Evolutionary conservation across 92 coral and sea anemone genomes (phyloP), one percentile per base, ranked within the genome.

Genomic region (Parazoanthus darwini): DNA sequence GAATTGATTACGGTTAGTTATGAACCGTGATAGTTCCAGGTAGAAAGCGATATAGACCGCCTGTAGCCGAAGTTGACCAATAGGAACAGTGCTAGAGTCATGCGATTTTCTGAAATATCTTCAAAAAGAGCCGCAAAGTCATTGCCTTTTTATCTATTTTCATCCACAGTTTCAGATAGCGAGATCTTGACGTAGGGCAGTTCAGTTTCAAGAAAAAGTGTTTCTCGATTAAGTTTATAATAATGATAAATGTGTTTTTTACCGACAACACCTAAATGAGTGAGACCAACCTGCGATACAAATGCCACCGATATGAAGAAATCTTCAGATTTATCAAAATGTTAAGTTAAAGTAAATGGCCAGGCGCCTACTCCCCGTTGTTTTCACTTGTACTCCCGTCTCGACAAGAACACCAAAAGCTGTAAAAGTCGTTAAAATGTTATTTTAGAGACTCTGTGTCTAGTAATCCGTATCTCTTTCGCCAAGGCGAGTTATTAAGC

Each of bases 71-170:
- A 5, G 20, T 84, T 38, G 68, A 36, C 87, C 87, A 84, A 71
- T 84, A 84, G 87, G 26, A 46, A 71, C 35, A 43, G 10, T 26
- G 79, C 29, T 46, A 35, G 78, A 51, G 87, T 35, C 78, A 71
- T 84, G 87, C 44, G 66, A 84, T 51, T 84, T 84, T 71, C 78
- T 71, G 65, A 84, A 71, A 46, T n/a, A 68, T 84, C 87, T 71
- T 84, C 87, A 84, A 84, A 84, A 71, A 84, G 87, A 84, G 70
- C 87, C 87, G 87, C 87, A 71, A 23, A 48, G 59, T 84, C 78
- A 84, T 84, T 72, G 78, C 46, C 39, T 84, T 84, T 84, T 84
- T 84, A 84, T 84, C 87, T 70, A 70, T 84, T 70, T 84, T 68
- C n/a, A 84, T 71, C 79, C 42, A 29, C 79, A 71, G 68, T 73